Base-by-base conservation (phyloP, 2,888 invertebrate species). In the Cheilosia impressa region DNA sequence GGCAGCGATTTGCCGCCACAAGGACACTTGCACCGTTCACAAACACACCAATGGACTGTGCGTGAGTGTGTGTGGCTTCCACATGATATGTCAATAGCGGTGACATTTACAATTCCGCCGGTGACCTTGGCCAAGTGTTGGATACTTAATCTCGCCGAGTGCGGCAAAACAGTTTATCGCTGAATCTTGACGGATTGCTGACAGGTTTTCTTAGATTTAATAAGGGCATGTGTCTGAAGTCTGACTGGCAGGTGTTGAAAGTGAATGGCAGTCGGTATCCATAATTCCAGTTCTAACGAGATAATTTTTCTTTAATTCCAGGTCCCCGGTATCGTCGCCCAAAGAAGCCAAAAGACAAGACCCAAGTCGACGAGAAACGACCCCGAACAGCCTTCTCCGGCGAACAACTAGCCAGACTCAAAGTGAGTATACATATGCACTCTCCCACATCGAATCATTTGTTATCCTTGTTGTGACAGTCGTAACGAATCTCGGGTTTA, bases 361-460 rank as follows among this genome's bases (percentile, higher is more conserved):
- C 94, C 92, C 88, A 89, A 47, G 90, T 91, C 68, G 96, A 97
- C 88, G 98, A 98, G 92, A 99, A 99, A 91, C 94, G 99, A 88
- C 99, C 99, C 0, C 93, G 99, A 65, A 99, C 99, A 1, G 99
- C 99, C 13, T 99, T 99, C 93, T 98, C 98, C 71, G 96, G 96
- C 66, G 98, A 98, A 52, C 99, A 99, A 91, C 94, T 99, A 88
- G 95, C 96, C 5, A 94, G 98, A 89, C 93, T 99, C 89, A 98
- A 98, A 94, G 94, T 95, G 89, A 90, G 90, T 89, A 88, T 77
- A 24, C 2, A 2, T 22, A 22, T 50, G 4, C 27, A 5, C 24
- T 63, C 47, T 22, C 63, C 22, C 9, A 19, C 10, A 47, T 47
- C 19, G 4, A 22, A 50, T 50, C 50, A 50, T 53, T 78, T 72